These are phyloP conservation scores for Paralichthys olivaceus DNA, from an alignment of 2,113 vertebrate genomes.

Conservation along the genomic window DNA sequence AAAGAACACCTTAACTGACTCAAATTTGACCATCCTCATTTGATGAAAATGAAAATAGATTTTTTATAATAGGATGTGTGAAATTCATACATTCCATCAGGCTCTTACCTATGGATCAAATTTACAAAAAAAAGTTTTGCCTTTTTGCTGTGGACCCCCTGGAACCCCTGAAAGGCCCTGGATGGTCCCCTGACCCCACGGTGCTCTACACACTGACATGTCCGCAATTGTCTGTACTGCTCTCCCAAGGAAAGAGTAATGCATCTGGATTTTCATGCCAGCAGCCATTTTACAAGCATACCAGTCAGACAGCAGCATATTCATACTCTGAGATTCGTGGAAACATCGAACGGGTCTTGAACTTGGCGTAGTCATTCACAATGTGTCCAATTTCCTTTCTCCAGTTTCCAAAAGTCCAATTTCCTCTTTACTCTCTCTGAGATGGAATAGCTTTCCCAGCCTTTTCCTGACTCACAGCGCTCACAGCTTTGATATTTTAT, in stretches of 20 bases:
- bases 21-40: not conserved
- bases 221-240: conserved; percentile 44
- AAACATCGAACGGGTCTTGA: conserved; percentile 14
- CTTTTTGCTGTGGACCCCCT: not conserved
- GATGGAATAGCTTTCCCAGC: conserved; percentile 9
- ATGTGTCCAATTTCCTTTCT: conserved; percentile 46
- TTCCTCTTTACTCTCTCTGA: conserved; percentile 23
- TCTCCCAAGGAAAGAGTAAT: conserved; percentile 30
- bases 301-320: conserved; percentile 29
- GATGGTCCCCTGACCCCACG: not conserved
- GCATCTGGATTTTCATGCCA: conserved; percentile 33
- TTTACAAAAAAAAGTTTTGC: not conserved
- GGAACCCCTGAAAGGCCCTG: not conserved
- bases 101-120: not conserved
- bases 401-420: conserved; percentile 44
- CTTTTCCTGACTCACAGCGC: conserved; percentile 6
- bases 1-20: not conserved
- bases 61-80: too few species aligned
- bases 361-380: conserved; percentile 27
- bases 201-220: not conserved
- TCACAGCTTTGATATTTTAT: conserved; percentile 38
- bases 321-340: conserved; percentile 31
- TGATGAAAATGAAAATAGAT: too few species aligned
- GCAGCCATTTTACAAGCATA: conserved; percentile 22
- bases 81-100: not conserved